Percentiles rank a stretch among this genome's conserved stretches.
Conservation (phyloP, 2,888 invertebrate species). For the Diabrotica balteata region DNA sequence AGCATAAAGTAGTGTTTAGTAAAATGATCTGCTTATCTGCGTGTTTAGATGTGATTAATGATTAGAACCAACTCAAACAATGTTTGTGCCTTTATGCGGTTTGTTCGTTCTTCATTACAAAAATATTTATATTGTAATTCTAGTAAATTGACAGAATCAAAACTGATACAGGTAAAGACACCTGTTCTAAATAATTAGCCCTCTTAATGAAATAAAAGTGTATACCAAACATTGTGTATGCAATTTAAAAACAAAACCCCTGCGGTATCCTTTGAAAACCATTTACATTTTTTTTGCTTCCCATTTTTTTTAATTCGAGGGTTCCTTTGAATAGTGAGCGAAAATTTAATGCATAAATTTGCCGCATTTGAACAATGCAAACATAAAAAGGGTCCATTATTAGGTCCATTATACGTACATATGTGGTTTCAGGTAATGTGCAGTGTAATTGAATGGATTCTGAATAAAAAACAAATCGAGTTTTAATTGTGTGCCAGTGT, state of each 20-base stretch:
- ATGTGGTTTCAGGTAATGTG: slow-evolving; percentile 33
- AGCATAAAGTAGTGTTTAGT: no score
- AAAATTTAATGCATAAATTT: slow-evolving; percentile 29
- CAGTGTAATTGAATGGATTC: slow-evolving; percentile 28
- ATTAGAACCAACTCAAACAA: no score
- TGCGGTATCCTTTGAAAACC: slow-evolving; percentile 11
- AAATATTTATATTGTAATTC: no score
- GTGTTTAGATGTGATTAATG: no score
- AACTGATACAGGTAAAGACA: background rate
- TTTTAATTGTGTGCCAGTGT: slow-evolving; percentile 14
- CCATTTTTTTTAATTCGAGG: slow-evolving; percentile 14
- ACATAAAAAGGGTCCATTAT: slow-evolving; percentile 32
- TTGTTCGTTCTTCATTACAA: no score
- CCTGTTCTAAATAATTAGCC: slow-evolving; percentile 10
- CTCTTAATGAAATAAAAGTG: slow-evolving; percentile 10
- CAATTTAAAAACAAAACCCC: slow-evolving; percentile 11
- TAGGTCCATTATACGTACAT: slow-evolving; percentile 34
- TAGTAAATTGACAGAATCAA: no score
- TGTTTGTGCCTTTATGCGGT: no score
- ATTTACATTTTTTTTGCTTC: slow-evolving; percentile 1
- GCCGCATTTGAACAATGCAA: slow-evolving; percentile 28
- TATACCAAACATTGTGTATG: slow-evolving; percentile 4
- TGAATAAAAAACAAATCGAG: slow-evolving; percentile 23
- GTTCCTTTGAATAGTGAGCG: slow-evolving; percentile 14
- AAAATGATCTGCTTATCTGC: no score